Base-by-base conservation (phyloP, 2,797 vertebrate species). In the Phrynocephalus forsythii region DNA sequence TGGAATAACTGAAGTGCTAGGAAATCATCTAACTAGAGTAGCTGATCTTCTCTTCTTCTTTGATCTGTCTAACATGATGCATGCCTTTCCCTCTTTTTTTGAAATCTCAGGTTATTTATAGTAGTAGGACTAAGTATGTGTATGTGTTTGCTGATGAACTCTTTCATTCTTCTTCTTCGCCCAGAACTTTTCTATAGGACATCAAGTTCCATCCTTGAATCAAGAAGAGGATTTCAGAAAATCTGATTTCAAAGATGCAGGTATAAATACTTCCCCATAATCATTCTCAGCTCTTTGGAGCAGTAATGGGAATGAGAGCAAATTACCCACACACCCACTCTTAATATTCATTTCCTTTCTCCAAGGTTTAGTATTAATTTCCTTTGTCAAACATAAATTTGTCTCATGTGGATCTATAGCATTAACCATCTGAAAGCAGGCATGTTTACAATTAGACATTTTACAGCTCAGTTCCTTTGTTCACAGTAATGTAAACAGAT, bases 341-440 rank as follows among this genome's bases (percentile, higher is more conserved):
- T 66, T 24, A 80, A 3, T 63, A 24, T 63, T 80, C 38, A 80
- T 80, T 66, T 80, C 60, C 9, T 38, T 13, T 38, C 8, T 66
- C 60, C 33, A n/a, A 66, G 52, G n/a, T 33, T 68, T 82, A 48
- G 13, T 82, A 28, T 38, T 68, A 68, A 68, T 68, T 82, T 82
- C 80, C 66, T 82, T 69, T 82, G 38, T 82, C 38, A 68, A 68
- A 68, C 66, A 68, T 48, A 26, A 28, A 82, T 82, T 82, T 82
- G 66, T 26, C 68, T 67, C 6, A 20, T 82, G 38, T 22, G 33
- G 63, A 82, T 68, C 6, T 26, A 82, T 68, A 68, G 48, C 38
- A 67, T 38, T 67, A 48, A n/a, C 66, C 38, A 68, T 26, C 38
- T 82, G 15, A 68, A 28, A 44, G 6, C 26, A 79, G 4, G 16